A percentile compares a stretch with the other conserved stretches of the same genome.
These are phyloP conservation scores for Caenorhabditis sinica DNA, from an alignment of 2,888 invertebrate species.

Conservation along the genomic window DNA sequence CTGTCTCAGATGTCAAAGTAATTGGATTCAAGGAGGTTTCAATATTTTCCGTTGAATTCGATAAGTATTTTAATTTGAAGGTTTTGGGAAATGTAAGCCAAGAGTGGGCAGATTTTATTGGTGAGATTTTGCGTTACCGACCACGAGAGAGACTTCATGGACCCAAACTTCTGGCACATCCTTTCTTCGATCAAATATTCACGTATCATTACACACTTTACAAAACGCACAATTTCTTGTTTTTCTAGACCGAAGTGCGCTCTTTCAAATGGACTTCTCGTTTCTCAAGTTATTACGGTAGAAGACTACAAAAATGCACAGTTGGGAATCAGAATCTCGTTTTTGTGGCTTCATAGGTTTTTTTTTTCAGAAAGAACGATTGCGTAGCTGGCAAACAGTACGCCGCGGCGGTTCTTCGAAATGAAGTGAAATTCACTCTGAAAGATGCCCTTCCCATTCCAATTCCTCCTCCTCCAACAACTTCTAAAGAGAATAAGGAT, in stretches of 20 bases:
- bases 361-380: slow-evolving; percentile 44
- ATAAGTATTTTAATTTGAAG: too few species aligned
- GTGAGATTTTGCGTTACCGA: slow-evolving; percentile 70
- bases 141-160: slow-evolving; percentile 75
- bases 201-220: slow-evolving; percentile 8
- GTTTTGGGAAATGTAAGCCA: slow-evolving; percentile 37
- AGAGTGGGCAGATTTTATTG: slow-evolving; percentile 67
- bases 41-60: not conserved
- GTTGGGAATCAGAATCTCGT: slow-evolving; percentile 5
- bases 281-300: slow-evolving; percentile 65
- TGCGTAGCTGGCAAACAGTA: slow-evolving; percentile 34
- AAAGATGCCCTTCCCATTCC: slow-evolving; percentile 3
- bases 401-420: slow-evolving; percentile 30
- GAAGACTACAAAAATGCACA: slow-evolving; percentile 64
- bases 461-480: not conserved
- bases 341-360: not conserved
- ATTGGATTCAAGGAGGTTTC: slow-evolving; percentile 48
- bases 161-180: slow-evolving; percentile 68
- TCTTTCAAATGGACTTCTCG: slow-evolving; percentile 66
- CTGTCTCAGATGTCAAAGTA: slow-evolving; percentile 29
- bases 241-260: slow-evolving; percentile 46
- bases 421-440: slow-evolving; percentile 47
- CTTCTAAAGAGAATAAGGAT: slow-evolving; percentile 8
- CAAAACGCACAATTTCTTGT: not conserved
- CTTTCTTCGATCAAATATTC: slow-evolving; percentile 73